These are phyloP conservation scores for Auanema freiburgensis DNA, from an alignment of 2,888 invertebrate genomes.

Conservation along the genomic window DNA sequence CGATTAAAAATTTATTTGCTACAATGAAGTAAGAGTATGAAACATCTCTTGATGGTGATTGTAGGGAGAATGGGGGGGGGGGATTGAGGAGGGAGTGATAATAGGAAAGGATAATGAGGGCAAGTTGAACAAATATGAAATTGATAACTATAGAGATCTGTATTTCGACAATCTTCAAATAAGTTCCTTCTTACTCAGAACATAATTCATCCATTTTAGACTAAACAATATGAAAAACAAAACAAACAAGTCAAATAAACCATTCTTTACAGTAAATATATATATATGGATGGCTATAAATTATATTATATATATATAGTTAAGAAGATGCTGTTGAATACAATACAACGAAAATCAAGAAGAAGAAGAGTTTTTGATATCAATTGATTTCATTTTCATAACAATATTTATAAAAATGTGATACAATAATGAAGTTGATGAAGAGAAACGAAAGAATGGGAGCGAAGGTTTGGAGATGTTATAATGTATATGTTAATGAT, in stretches of 20 bases:
- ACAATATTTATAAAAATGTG: no score
- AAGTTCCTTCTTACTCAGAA: neutral
- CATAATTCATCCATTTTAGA: neutral
- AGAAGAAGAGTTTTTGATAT: neutral
- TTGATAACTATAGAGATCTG: neutral
- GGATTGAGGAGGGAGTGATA: neutral
- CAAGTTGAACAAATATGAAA: neutral
- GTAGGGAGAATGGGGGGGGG: neutral
- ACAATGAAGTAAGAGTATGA: no score
- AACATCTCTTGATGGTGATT: no score
- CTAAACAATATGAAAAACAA: neutral
- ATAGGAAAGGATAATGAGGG: neutral
- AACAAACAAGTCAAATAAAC: conserved; percentile 3
- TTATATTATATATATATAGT: neutral
- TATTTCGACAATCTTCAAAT: no score
- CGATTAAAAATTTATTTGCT: no score
- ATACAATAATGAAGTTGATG: no score
- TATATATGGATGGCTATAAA: neutral
- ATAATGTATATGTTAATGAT: neutral
- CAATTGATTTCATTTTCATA: no score
- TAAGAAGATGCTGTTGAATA: neutral
- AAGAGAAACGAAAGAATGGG: neutral
- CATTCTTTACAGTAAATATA: neutral
- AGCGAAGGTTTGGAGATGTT: neutral
- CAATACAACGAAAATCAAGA: neutral